Percentiles rank a stretch among this genome's conserved stretches.
Evolutionary conservation across 1,140 invertebrate species (phyloP).

Genomic region (Monomorium pharaonis): DNA sequence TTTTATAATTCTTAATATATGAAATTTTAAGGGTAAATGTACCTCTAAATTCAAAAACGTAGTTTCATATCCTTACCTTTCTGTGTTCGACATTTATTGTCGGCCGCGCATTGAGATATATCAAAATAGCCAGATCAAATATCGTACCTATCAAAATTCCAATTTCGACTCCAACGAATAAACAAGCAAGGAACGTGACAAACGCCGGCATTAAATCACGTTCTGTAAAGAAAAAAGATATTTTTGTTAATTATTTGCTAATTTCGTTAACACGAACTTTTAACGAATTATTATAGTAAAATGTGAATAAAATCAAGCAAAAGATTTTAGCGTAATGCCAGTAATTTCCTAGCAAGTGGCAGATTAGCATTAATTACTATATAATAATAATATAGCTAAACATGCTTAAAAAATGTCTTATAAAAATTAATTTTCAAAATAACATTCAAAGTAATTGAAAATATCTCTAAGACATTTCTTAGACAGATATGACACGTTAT

Average conservation of each 20-base stretch:
- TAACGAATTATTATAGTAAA: background rate
- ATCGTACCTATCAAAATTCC: constrained; percentile 94
- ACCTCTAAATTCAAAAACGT: background rate
- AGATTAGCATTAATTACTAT: background rate
- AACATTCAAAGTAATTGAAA: background rate
- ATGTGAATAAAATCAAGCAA: background rate
- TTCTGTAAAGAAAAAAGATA: constrained; percentile 84
- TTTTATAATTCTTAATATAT: background rate
- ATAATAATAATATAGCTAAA: too few relatives aligned
- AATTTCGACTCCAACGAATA: constrained; percentile 92
- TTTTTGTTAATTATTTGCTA: background rate
- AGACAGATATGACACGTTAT: too few relatives aligned
- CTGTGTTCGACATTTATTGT: constrained; percentile 87
- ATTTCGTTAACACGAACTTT: background rate
- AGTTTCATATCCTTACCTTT: constrained; percentile 82
- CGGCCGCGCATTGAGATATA: constrained; percentile 92
- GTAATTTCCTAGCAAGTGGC: background rate
- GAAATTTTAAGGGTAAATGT: background rate
- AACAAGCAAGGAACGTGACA: constrained; percentile 90
- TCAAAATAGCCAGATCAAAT: constrained; percentile 91
- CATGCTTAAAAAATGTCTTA: too few relatives aligned
- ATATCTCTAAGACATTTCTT: background rate
- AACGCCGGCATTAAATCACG: constrained; percentile 91
- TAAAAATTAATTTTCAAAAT: background rate
- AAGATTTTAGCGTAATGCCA: background rate